Evolutionary conservation across 2,888 invertebrate species (phyloP), one percentile per base, ranked within the genome.

Genomic region (Acrocyrtus sp.): DNA sequence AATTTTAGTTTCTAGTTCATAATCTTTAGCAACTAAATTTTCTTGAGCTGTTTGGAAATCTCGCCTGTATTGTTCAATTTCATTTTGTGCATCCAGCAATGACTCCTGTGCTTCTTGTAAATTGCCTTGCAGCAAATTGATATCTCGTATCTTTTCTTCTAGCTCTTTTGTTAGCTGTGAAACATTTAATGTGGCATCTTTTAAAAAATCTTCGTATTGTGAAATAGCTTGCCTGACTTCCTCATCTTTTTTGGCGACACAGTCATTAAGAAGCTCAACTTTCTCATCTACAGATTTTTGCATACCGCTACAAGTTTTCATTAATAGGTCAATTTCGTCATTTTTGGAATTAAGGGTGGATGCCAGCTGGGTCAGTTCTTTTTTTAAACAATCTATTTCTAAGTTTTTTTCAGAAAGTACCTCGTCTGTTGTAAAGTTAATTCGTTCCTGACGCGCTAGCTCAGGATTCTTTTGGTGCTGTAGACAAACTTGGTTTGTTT

Each of bases 141-240:
- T 61, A 8, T 45, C 39, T 2, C 65, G 61, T 21, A 74, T 72
- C n/a, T 66, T 65, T 34, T 60, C 72, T 17, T 72, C 65, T 3
- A 74, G 63, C 24, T 67, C 66, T 45, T 73, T 65, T 6, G 73
- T 72, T 0, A 74, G 54, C 19, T 72, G 72, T 12, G 72, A 72
- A 3, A 72, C 72, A 45, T 72, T 72, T 2, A 72, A 39, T 0
- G 72, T 72, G 0, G 72, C 60, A n/a, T 66, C 58, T 45, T 72
- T 72, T 1, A 72, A 39, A n/a, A 66, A 48, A 34, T 75, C 74
- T 39, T 78, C 75, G 19, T 78, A 78, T 39, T 78, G 70, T 3
- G 69, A 50, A 45, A 78, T 76, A 3, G 74, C 74, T 39, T 72
- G 67, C n/a, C 66, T 70, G 8, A 78, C 72, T 56, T 78, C 78